A percentile compares a stretch with the other conserved stretches of the same genome.
Evolutionary conservation across 2,113 vertebrate genomes (phyloP).

Genomic region (Dromas ardeola): DNA sequence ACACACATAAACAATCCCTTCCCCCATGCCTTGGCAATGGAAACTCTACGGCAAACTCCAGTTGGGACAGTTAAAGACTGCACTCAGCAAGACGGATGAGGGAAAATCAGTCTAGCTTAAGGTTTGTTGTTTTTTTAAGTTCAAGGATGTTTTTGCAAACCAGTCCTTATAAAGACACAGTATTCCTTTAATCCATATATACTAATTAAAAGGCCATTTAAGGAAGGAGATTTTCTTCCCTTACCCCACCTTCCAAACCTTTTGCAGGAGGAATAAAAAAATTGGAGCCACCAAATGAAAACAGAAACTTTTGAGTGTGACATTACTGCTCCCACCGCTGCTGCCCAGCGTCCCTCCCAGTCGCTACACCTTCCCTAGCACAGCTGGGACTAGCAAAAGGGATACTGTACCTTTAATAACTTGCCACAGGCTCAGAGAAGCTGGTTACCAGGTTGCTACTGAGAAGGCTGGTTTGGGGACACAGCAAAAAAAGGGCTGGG

Average conservation of each 20-base stretch:
- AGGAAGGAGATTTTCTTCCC: not conserved
- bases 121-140: not conserved
- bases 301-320: not conserved
- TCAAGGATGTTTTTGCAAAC: conserved; percentile 38
- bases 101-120: conserved; percentile 28
- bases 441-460: conserved; percentile 31
- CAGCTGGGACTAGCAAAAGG: conserved; percentile 59
- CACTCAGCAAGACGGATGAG: conserved; percentile 65
- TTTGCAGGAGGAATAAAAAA: not conserved
- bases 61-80: conserved; percentile 62
- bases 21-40: conserved; percentile 76
- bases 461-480: not conserved
- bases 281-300: conserved; percentile 8
- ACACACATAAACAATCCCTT: conserved; percentile 66
- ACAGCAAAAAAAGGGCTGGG: conserved; percentile 23
- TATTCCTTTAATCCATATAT: conserved; percentile 66
- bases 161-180: conserved; percentile 72
- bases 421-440: conserved; percentile 52
- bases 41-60: conserved; percentile 61
- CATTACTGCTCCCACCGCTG: not conserved
- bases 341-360: conserved; percentile 7
- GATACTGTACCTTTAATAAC: conserved; percentile 74
- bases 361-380: not conserved
- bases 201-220: not conserved
- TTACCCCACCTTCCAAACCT: not conserved